These are phyloP conservation scores for Anguilla anguilla DNA, from an alignment of 2,797 vertebrate genomes.

Conservation along the genomic window DNA sequence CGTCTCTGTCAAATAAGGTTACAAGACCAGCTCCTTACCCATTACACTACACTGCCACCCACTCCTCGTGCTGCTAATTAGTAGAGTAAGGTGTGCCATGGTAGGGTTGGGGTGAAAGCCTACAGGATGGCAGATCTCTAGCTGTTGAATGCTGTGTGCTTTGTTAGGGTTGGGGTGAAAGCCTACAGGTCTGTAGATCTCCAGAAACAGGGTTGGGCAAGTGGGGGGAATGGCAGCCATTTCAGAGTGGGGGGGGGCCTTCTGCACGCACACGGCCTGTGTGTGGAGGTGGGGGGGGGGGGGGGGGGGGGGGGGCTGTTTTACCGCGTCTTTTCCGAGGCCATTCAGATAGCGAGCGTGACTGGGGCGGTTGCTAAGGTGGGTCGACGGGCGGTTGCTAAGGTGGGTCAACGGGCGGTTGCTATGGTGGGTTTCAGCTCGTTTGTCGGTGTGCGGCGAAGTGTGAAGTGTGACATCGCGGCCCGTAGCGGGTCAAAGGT, in stretches of 20 bases:
- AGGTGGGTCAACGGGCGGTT: neutral
- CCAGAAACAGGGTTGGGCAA: neutral
- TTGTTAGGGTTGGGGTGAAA: too few species aligned
- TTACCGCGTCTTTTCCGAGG: neutral
- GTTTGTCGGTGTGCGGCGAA: conserved; percentile 36
- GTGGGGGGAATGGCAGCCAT: neutral
- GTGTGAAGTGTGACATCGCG: conserved; percentile 39
- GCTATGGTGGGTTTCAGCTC: neutral
- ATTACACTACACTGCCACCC: too few species aligned
- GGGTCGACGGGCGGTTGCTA: too few species aligned
- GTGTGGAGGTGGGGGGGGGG: too few species aligned
- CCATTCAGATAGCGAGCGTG: neutral
- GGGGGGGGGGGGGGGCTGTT: neutral
- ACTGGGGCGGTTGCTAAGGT: neutral
- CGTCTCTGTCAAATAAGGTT: too few species aligned
- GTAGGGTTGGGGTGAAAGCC: too few species aligned
- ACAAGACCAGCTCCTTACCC: too few species aligned
- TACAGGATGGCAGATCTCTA: too few species aligned
- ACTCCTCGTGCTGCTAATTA: too few species aligned
- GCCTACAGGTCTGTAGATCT: neutral
- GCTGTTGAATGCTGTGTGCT: too few species aligned
- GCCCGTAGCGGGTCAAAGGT: conserved; percentile 46
- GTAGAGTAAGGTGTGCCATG: too few species aligned
- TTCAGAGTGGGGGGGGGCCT: neutral
- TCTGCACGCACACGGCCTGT: neutral